Evolutionary conservation across 92 coral and sea anemone genomes (phyloP), one percentile per base, ranked within the genome.

Genomic region (Epizoanthus stellaris): DNA sequence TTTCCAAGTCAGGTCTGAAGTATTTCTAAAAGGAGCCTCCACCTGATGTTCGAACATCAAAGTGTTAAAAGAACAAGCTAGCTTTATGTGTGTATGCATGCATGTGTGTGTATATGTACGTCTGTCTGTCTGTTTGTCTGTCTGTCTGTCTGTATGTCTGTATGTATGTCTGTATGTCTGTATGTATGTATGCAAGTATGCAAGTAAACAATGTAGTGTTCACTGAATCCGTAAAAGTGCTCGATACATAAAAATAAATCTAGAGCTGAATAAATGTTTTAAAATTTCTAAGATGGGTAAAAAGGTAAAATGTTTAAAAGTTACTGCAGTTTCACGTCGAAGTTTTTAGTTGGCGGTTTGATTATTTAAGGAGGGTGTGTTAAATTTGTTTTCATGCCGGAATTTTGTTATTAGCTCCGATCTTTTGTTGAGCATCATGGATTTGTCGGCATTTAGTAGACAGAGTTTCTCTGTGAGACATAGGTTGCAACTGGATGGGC

Each of bases 361-460:
- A 5, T 6, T 52, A 52, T 52, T 52, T 52, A 52, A 52, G 57
- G 0, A 52, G 57, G 57, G 57, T 52, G 57, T 52, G 57, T 6
- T 52, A 30, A 54, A 76, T 20, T 76, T 76, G 0, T 76, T 76
- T 54, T 76, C 66, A 2, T 76, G 82, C 40, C 68, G 38, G n/a
- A 39, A 76, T 58, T 76, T 47, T 0, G 82, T 53, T 3, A 47
- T 76, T 53, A 76, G n/a, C 61, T 76, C 65, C 30, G 69, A 76
- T 10, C 66, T 25, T 54, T 76, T 54, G 66, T 76, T 56, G 1
- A 76, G 38, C 6, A 76, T 19, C 15, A 58, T 13, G 11, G 57
- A 17, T 53, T 47, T 76, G 66, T 76, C 19, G 21, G 68, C 82
- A 21, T 76, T 76, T n/a, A 47, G 23, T 2, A 45, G 43, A 3